These are phyloP conservation scores for Clusia tigrina DNA, from an alignment of 2,888 invertebrate genomes.

Conservation along the genomic window DNA sequence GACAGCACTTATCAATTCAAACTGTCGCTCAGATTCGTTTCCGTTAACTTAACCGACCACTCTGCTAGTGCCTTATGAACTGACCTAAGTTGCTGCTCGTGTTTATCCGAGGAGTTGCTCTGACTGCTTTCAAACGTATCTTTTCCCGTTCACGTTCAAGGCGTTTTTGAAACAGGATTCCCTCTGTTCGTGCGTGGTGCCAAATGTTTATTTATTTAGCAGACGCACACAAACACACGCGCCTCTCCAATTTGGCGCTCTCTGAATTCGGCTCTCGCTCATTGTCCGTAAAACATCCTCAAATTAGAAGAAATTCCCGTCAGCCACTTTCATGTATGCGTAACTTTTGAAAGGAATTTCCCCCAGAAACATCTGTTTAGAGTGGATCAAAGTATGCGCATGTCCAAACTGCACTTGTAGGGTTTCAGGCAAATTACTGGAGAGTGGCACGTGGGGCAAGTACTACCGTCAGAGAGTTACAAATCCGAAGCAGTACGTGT, in stretches of 20 bases:
- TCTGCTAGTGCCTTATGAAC: constrained; percentile 53
- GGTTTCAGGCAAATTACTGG: too few relatives aligned
- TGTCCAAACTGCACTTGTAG: too few relatives aligned
- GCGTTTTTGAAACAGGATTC: constrained; percentile 25
- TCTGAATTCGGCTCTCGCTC: constrained; percentile 44
- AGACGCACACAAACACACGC: not conserved
- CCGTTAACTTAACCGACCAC: constrained; percentile 42
- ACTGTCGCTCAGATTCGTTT: constrained; percentile 3
- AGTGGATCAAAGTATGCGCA: too few relatives aligned
- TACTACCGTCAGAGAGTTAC: too few relatives aligned
- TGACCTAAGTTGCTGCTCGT: constrained; percentile 38
- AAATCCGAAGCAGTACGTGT: too few relatives aligned
- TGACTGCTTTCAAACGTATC: not conserved
- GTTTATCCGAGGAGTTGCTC: not conserved
- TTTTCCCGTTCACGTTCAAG: constrained; percentile 25
- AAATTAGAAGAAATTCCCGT: not conserved
- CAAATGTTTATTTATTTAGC: constrained; percentile 4
- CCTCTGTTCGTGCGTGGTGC: not conserved
- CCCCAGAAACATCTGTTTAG: not conserved
- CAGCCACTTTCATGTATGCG: not conserved
- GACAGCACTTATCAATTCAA: not conserved
- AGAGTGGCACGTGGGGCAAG: too few relatives aligned
- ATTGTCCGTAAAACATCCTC: constrained; percentile 26
- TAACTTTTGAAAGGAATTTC: not conserved
- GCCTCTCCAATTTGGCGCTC: not conserved